phyloP scores from a whole-genome alignment of 2,888 invertebrate species.

The Neoascia interrupta region DNA sequence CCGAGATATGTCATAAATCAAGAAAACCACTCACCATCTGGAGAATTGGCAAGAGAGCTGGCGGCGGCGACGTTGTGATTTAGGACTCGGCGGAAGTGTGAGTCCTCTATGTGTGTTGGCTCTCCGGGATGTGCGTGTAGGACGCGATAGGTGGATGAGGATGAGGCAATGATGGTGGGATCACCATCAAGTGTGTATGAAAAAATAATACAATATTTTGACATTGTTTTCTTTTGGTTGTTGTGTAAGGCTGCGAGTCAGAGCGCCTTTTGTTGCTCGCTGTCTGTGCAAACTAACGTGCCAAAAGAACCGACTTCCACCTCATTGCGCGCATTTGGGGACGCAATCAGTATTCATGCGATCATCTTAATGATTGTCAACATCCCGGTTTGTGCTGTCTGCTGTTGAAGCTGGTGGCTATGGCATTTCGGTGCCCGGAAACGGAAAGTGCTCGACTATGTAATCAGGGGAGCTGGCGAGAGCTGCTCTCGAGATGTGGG shows the following conservation, averaged over 20 bases:
- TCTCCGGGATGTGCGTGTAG: neutral
- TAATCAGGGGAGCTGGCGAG: slow-evolving; percentile 7
- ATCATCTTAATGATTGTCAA: slow-evolving; percentile 53
- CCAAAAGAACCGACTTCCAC: slow-evolving; percentile 45
- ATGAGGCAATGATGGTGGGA: slow-evolving; percentile 8
- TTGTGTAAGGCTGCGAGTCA: too few species aligned
- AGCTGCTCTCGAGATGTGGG: slow-evolving; percentile 36
- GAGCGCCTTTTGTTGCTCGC: too few species aligned
- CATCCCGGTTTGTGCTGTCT: neutral
- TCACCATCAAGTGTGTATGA: slow-evolving; percentile 1
- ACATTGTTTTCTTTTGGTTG: slow-evolving; percentile 35
- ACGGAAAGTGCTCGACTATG: slow-evolving; percentile 47
- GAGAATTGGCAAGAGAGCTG: slow-evolving; percentile 26
- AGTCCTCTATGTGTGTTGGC: neutral
- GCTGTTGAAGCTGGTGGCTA: neutral
- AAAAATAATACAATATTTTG: slow-evolving; percentile 45
- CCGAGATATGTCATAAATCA: slow-evolving; percentile 59
- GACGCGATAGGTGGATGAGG: neutral
- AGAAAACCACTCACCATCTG: slow-evolving; percentile 51
- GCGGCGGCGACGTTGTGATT: slow-evolving; percentile 37
- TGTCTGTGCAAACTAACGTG: neutral
- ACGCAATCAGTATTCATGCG: slow-evolving; percentile 56
- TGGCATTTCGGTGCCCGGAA: slow-evolving; percentile 38
- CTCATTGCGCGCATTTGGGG: slow-evolving; percentile 36
- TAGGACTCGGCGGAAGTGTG: slow-evolving; percentile 31